These are phyloP conservation scores for Cerastoderma edule DNA, from an alignment of 2,888 invertebrate species.

Conservation along the genomic window DNA sequence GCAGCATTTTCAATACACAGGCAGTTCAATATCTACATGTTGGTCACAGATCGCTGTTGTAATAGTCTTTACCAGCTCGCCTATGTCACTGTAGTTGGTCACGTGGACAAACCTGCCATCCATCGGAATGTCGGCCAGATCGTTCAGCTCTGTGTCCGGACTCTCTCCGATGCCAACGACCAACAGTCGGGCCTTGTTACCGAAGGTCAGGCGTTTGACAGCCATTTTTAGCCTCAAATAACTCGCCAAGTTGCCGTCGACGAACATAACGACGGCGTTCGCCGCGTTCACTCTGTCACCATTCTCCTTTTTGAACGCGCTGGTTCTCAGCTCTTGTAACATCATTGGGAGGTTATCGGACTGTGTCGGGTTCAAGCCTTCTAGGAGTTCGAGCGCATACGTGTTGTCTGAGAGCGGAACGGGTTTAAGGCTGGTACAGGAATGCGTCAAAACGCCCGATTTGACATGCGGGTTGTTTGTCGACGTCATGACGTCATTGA, in stretches of 20 bases:
- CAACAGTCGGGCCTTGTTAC: slow-evolving; percentile 18
- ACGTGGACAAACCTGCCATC: slow-evolving; percentile 10
- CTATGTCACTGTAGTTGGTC: neutral
- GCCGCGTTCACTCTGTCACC: slow-evolving; percentile 39
- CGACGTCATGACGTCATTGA: slow-evolving; percentile 27
- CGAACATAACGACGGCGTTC: slow-evolving; percentile 47
- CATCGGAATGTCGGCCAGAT: slow-evolving; percentile 12
- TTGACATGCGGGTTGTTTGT: slow-evolving; percentile 10
- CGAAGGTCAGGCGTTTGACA: slow-evolving; percentile 32
- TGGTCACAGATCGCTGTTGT: no score
- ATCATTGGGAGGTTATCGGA: slow-evolving; percentile 19
- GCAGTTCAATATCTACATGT: no score
- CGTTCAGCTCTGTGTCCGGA: slow-evolving; percentile 6
- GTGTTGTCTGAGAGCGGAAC: slow-evolving; percentile 21
- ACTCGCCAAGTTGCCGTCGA: slow-evolving; percentile 36
- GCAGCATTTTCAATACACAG: no score
- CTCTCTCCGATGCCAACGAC: slow-evolving; percentile 29
- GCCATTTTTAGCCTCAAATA: slow-evolving; percentile 24
- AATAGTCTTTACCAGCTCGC: neutral
- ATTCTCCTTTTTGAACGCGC: slow-evolving; percentile 26
- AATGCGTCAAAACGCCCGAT: slow-evolving; percentile 32
- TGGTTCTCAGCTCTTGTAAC: slow-evolving; percentile 22
- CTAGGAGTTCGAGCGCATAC: slow-evolving; percentile 5
- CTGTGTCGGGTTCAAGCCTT: neutral
- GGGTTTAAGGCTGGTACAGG: slow-evolving; percentile 22